phyloP scores from a whole-genome alignment of 2,888 invertebrate species.

The Cremastobaeus sp. region DNA sequence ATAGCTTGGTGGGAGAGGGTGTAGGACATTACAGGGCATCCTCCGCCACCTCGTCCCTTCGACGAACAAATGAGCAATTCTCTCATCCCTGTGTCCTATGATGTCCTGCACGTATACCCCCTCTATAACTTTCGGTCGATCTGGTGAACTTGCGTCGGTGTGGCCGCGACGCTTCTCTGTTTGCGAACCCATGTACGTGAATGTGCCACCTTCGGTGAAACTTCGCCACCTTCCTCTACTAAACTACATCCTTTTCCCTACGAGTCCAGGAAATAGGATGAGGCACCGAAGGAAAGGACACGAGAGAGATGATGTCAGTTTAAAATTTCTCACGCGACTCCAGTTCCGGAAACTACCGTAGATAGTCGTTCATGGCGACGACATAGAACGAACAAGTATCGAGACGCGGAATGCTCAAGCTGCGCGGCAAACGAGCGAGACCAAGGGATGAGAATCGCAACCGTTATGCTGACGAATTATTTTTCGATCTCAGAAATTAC shows the following conservation, averaged over 20 bases:
- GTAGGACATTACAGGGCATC: constrained; percentile 75
- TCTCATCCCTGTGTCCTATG: constrained; percentile 75
- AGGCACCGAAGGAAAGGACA: constrained; percentile 50
- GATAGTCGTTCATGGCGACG: constrained; percentile 62
- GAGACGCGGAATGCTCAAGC: constrained; percentile 46
- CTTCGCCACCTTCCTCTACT: constrained; percentile 62
- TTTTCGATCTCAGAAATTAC: constrained; percentile 68
- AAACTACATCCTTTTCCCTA: constrained; percentile 60
- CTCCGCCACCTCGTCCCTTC: constrained; percentile 72
- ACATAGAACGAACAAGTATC: constrained; percentile 62
- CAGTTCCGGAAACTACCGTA: constrained; percentile 71
- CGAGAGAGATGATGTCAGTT: constrained; percentile 74
- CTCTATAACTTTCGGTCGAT: constrained; percentile 61
- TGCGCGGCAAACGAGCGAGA: constrained; percentile 40
- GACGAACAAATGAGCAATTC: constrained; percentile 78
- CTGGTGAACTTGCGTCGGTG: constrained; percentile 23
- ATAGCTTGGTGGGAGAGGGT: constrained; percentile 62
- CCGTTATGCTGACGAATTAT: constrained; percentile 73
- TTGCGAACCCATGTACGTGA: constrained; percentile 31
- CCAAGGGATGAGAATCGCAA: constrained; percentile 9
- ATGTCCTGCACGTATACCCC: constrained; percentile 74
- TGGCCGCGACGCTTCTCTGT: constrained; percentile 15
- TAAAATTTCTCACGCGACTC: constrained; percentile 76
- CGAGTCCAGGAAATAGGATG: constrained; percentile 58
- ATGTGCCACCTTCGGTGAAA: constrained; percentile 59